Conservation (phyloP, 2,113 vertebrate genomes). For the Eubucco bourcierii region DNA sequence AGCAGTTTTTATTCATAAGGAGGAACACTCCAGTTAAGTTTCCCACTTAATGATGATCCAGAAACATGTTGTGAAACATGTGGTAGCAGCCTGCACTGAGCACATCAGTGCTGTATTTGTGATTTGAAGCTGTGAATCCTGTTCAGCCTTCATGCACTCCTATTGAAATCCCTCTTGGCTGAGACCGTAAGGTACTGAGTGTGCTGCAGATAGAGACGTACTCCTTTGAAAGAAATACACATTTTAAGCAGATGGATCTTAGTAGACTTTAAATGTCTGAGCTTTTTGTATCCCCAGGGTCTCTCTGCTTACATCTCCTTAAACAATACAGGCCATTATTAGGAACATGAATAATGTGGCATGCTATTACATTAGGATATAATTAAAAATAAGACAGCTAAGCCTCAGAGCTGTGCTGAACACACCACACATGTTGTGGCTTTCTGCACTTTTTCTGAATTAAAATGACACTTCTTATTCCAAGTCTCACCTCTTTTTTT, state of each 20-base stretch:
- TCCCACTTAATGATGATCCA: background rate
- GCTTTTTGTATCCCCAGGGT: constrained; percentile 11
- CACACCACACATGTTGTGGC: background rate
- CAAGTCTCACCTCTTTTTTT: background rate
- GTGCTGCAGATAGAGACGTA: background rate
- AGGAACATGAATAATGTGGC: constrained; percentile 17
- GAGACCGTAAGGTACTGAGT: background rate
- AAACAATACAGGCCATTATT: constrained; percentile 28
- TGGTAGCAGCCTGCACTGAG: background rate
- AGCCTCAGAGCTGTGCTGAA: background rate
- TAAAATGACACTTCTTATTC: constrained; percentile 22
- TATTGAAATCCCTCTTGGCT: background rate
- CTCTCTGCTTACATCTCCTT: constrained; percentile 23
- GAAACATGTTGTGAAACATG: constrained; percentile 5
- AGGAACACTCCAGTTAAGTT: background rate
- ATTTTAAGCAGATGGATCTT: background rate
- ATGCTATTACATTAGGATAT: constrained; percentile 21
- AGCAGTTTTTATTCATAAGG: background rate
- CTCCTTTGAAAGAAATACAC: background rate
- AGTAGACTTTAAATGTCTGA: background rate
- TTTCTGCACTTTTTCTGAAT: constrained; percentile 23
- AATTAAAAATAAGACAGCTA: constrained; percentile 54
- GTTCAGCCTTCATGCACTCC: background rate
- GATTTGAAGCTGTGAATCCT: background rate
- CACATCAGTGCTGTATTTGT: background rate